phyloP scores from a whole-genome alignment of 2,797 vertebrate genomes.

The Buphagus erythrorhynchus region DNA sequence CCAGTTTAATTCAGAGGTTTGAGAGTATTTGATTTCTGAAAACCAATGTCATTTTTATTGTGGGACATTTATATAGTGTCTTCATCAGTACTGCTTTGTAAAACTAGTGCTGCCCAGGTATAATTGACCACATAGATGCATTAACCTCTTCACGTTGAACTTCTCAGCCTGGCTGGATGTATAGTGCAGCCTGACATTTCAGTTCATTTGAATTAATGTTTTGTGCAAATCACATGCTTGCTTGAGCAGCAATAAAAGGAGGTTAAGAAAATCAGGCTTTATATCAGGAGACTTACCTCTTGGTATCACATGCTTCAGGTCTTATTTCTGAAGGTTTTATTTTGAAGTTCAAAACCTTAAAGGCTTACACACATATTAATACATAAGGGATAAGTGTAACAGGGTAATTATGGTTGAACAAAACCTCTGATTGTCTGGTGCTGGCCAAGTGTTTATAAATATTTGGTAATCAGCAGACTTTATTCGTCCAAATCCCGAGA shows the following conservation, averaged over 20 bases:
- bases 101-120: background rate
- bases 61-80: background rate
- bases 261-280: conserved; percentile 67
- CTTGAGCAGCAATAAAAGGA: conserved; percentile 55
- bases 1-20: background rate
- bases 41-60: conserved; percentile 9
- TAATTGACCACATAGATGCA: background rate
- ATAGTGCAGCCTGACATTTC: conserved; percentile 44
- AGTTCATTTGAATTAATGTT: conserved; percentile 60
- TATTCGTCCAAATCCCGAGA: conserved; percentile 32
- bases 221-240: conserved; percentile 65
- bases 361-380: conserved; percentile 17
- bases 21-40: conserved; percentile 33
- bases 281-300: conserved; percentile 59
- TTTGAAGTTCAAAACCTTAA: conserved; percentile 26
- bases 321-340: conserved; percentile 51
- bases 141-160: background rate
- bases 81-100: background rate
- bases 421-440: conserved; percentile 57
- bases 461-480: conserved; percentile 53
- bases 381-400: conserved; percentile 20
- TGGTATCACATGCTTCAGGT: conserved; percentile 57
- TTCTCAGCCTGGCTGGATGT: background rate
- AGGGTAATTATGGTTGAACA: conserved; percentile 46
- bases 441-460: conserved; percentile 54